Conservation (phyloP, 2,888 invertebrate genomes). For the Holacanthella duospinosa region DNA sequence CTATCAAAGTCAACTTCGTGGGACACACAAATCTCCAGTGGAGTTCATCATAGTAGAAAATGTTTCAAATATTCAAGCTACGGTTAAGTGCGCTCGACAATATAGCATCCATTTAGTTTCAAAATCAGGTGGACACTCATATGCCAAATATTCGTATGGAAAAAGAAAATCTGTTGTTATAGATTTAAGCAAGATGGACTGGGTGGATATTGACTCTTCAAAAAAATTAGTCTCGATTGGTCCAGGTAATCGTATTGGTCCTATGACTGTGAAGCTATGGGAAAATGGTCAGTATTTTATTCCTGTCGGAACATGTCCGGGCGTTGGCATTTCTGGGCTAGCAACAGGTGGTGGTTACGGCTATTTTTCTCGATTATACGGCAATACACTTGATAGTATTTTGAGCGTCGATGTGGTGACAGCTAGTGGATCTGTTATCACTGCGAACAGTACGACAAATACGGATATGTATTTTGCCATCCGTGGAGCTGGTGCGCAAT, state of each 20-base stretch:
- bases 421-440: background rate
- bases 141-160: background rate
- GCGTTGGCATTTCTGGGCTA: conserved; percentile 3
- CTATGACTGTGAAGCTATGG: background rate
- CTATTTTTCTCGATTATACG: background rate
- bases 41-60: no score
- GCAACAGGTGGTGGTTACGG: conserved; percentile 6
- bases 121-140: conserved; percentile 1
- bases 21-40: no score
- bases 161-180: background rate
- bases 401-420: background rate
- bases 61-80: no score
- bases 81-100: no score
- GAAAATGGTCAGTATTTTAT: background rate
- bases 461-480: conserved; percentile 2
- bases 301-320: background rate
- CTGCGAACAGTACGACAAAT: background rate
- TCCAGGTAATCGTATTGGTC: background rate
- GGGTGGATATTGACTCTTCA: background rate
- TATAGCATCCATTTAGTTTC: background rate
- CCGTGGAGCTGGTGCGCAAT: background rate
- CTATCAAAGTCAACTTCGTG: no score
- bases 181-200: background rate
- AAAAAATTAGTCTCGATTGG: background rate
- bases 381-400: conserved; percentile 2